These are phyloP conservation scores for Coleophora deauratella DNA, from an alignment of 2,888 invertebrate species.

Conservation along the genomic window DNA sequence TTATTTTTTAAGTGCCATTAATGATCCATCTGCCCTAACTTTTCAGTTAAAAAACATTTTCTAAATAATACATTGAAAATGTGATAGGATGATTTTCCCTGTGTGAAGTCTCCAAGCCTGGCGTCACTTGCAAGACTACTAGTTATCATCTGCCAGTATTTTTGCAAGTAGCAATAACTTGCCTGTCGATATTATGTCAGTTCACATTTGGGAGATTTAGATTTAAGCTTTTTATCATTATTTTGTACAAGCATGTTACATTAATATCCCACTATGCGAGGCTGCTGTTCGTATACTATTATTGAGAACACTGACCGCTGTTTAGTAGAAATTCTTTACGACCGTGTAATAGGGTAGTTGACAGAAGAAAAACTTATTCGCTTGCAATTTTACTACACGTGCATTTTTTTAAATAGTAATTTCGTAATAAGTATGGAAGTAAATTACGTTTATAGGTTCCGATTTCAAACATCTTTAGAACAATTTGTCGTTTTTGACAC, in stretches of 20 bases:
- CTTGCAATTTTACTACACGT: too few species aligned
- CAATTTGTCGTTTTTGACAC: too few species aligned
- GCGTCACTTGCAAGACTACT: constrained; percentile 63
- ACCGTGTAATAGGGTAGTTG: too few species aligned
- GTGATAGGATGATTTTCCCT: constrained; percentile 11
- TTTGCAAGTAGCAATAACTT: constrained; percentile 66
- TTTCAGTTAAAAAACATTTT: too few species aligned
- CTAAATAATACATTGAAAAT: too few species aligned
- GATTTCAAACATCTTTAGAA: too few species aligned
- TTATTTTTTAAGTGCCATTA: too few species aligned
- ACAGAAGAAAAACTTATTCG: too few species aligned
- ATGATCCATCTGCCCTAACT: too few species aligned
- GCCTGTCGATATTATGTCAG: constrained; percentile 63
- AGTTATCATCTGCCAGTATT: constrained; percentile 47
- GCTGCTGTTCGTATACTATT: constrained; percentile 33
- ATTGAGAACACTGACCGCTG: not conserved
- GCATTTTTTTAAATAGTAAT: too few species aligned
- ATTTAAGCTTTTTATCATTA: constrained; percentile 65
- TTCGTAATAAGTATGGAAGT: too few species aligned
- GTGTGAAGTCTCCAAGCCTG: constrained; percentile 45
- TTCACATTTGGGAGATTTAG: constrained; percentile 65
- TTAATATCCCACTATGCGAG: constrained; percentile 51
- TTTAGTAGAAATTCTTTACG: not conserved
- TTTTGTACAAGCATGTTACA: constrained; percentile 60
- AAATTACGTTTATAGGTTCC: too few species aligned